phyloP scores from a whole-genome alignment of 1,140 invertebrate genomes.

The silkworm (Bombyx mori) region DNA sequence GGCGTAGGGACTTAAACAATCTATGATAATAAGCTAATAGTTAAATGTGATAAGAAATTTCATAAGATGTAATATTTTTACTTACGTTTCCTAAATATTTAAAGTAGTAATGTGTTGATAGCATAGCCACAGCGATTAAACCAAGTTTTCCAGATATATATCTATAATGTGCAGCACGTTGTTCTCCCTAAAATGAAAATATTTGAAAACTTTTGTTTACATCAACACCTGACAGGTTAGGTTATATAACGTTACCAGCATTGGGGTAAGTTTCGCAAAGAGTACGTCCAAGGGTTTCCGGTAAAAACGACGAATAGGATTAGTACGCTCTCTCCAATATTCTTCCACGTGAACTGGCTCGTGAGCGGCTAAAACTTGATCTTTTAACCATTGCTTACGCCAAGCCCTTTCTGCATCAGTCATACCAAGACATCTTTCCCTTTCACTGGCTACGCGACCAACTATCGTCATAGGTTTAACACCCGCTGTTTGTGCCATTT shows the following conservation, averaged over 20 bases:
- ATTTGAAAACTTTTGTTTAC: background rate
- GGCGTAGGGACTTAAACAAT: background rate
- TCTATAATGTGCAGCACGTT: conserved; percentile 70
- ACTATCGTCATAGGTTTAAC: conserved; percentile 78
- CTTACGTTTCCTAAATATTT: conserved; percentile 85
- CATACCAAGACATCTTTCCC: conserved; percentile 87
- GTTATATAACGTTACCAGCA: conserved; percentile 73
- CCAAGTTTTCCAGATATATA: conserved; percentile 76
- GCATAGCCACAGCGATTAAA: conserved; percentile 64
- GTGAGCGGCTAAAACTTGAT: conserved; percentile 80
- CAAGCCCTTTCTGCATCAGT: conserved; percentile 85
- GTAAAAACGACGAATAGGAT: conserved; percentile 85
- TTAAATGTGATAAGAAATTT: background rate
- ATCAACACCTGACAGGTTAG: conserved; percentile 14
- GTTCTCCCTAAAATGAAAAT: conserved; percentile 69
- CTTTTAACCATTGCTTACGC: conserved; percentile 86
- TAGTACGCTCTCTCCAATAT: conserved; percentile 78
- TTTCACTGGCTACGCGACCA: conserved; percentile 79
- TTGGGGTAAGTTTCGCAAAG: conserved; percentile 62
- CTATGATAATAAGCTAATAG: background rate
- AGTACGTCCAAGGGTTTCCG: conserved; percentile 79
- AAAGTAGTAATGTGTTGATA: conserved; percentile 78
- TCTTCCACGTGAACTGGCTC: conserved; percentile 80
- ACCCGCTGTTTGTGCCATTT: conserved; percentile 60
- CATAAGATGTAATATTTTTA: conserved; percentile 16